A percentile compares a stretch with the other conserved stretches of the same genome.
Evolutionary conservation across 1,140 invertebrate genomes (phyloP).

Genomic region (Anoplolepis gracilipes): DNA sequence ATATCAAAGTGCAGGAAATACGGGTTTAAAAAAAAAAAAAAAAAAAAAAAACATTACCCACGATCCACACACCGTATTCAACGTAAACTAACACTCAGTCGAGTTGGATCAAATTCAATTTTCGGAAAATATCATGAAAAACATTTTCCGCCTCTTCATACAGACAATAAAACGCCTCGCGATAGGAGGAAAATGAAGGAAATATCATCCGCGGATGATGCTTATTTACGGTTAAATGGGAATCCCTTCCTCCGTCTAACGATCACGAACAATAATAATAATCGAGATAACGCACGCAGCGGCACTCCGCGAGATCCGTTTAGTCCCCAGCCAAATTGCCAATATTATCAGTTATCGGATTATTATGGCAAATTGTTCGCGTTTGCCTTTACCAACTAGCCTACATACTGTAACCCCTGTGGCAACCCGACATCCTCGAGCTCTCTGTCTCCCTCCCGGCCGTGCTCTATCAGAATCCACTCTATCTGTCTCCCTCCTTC

Average conservation of each 20-base stretch:
- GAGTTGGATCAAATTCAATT: background rate
- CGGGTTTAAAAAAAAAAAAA: no score
- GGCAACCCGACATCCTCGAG: conserved; percentile 55
- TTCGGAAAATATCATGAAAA: background rate
- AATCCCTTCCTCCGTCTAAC: conserved; percentile 39
- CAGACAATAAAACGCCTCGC: background rate
- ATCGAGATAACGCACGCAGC: conserved; percentile 74
- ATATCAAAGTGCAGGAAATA: background rate
- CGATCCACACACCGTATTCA: background rate
- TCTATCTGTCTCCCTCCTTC: conserved; percentile 44
- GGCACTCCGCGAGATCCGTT: conserved; percentile 71
- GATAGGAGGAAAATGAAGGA: background rate
- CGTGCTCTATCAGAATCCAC: conserved; percentile 44
- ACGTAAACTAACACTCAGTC: background rate
- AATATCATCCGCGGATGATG: background rate
- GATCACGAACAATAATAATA: conserved; percentile 75
- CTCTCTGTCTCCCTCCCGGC: background rate
- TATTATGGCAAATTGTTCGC: conserved; percentile 81
- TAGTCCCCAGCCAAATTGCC: conserved; percentile 74
- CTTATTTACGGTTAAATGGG: background rate
- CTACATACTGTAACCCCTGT: conserved; percentile 57
- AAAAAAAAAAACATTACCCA: no score
- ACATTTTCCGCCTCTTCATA: background rate
- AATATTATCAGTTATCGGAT: conserved; percentile 82
- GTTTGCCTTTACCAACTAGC: conserved; percentile 77